Evolutionary conservation across 1,140 invertebrate genomes (phyloP).

Genomic region (Saccostrea cuccullata): DNA sequence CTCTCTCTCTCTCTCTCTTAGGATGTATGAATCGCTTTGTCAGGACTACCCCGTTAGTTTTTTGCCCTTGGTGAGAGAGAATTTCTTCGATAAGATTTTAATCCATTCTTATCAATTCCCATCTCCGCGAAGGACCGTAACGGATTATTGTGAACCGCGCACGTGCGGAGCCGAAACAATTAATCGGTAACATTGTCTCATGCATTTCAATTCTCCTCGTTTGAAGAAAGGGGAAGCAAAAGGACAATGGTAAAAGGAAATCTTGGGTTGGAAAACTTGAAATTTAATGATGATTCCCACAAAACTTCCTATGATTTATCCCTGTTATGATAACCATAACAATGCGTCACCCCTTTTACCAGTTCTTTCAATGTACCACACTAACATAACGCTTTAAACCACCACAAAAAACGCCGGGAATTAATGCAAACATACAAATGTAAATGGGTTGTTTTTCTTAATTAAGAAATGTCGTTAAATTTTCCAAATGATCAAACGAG

Average conservation of each 20-base stretch:
- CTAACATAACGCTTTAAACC: neutral
- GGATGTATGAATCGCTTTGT: neutral
- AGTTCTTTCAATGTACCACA: neutral
- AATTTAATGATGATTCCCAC: constrained; percentile 27
- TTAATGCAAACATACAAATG: constrained; percentile 26
- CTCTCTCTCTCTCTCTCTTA: neutral
- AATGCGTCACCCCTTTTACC: neutral
- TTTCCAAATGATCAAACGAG: constrained; percentile 15
- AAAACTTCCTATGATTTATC: constrained; percentile 28
- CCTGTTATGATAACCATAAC: neutral
- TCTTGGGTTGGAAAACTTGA: constrained; percentile 27
- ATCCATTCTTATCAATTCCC: constrained; percentile 7
- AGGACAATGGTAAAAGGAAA: constrained; percentile 21
- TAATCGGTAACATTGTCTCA: constrained; percentile 29
- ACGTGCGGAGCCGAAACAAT: constrained; percentile 29
- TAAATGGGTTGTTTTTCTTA: constrained; percentile 31
- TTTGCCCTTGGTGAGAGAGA: neutral
- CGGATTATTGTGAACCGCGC: constrained; percentile 20
- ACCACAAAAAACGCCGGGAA: constrained; percentile 10
- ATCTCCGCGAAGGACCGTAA: constrained; percentile 2
- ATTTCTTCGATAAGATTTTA: constrained; percentile 13
- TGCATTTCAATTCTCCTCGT: constrained; percentile 6
- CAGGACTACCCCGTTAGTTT: neutral
- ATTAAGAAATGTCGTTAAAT: constrained; percentile 24
- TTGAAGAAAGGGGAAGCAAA: neutral